phyloP scores from a whole-genome alignment of 1,140 invertebrate genomes.

The Eumeta japonica region DNA sequence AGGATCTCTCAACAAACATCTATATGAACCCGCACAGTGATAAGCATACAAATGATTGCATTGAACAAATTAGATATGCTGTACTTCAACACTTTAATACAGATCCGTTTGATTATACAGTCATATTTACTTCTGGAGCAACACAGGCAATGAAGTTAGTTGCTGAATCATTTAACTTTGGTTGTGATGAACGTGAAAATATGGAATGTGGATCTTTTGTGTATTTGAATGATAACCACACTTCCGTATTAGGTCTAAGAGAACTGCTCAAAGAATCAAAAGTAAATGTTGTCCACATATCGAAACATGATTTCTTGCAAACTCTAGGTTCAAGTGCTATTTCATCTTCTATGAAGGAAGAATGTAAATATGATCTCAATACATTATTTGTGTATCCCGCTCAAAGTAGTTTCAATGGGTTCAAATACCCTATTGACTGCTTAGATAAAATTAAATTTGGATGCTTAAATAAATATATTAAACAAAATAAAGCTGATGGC shows the following conservation, averaged over 20 bases:
- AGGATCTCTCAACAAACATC: conserved; percentile 68
- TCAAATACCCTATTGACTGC: conserved; percentile 81
- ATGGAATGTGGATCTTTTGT: conserved; percentile 64
- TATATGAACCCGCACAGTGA: conserved; percentile 90
- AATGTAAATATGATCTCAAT: conserved; percentile 22
- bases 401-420: conserved; percentile 93
- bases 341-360: conserved; percentile 9
- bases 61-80: conserved; percentile 79
- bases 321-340: conserved; percentile 30
- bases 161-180: conserved; percentile 78
- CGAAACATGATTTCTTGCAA: conserved; percentile 52
- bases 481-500: conserved; percentile 28
- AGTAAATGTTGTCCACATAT: conserved; percentile 57
- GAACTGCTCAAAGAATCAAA: conserved; percentile 60
- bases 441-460: conserved; percentile 67
- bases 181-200: conserved; percentile 15
- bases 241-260: conserved; percentile 90
- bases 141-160: conserved; percentile 82
- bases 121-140: conserved; percentile 90
- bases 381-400: conserved; percentile 86
- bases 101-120: conserved; percentile 72
- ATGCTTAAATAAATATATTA: conserved; percentile 51
- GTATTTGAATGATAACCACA: conserved; percentile 91
- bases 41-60: conserved; percentile 71
- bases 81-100: conserved; percentile 85